Evolutionary conservation across 2,797 vertebrate species (phyloP).

Genomic region (Falco berigora): DNA sequence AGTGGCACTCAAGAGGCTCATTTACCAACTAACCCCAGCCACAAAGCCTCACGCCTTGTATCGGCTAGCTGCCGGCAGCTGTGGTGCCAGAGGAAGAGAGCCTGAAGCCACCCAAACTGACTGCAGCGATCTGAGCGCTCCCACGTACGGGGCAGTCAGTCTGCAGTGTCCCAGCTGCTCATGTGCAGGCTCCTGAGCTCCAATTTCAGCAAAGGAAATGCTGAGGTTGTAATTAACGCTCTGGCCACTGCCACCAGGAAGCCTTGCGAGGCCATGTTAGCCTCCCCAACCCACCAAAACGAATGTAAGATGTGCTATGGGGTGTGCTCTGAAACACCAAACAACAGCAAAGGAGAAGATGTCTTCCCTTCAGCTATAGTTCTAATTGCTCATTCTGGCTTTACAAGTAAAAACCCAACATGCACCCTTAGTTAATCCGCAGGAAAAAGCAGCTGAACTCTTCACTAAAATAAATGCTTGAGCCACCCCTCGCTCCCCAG

Average conservation of each 20-base stretch:
- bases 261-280: rapidly evolving
- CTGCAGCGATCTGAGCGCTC: not conserved
- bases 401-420: not conserved
- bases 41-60: not conserved
- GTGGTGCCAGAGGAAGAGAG: not conserved
- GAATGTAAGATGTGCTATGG: rapidly evolving
- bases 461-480: rapidly evolving
- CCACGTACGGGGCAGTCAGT: rapidly evolving
- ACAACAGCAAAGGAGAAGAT: not conserved
- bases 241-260: not conserved
- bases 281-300: not conserved
- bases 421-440: not conserved
- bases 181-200: rapidly evolving
- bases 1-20: not conserved
- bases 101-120: not conserved
- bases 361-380: not conserved
- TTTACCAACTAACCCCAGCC: not conserved
- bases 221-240: not conserved
- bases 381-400: not conserved
- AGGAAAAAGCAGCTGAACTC: not conserved
- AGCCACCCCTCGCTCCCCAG: not conserved
- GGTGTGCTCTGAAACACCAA: not conserved
- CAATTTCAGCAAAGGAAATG: not conserved
- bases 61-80: not conserved
- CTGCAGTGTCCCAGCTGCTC: not conserved